Conservation (phyloP, 30 jellyfish, hydroid and myxozoan species). For the Morbakka virulenta region DNA sequence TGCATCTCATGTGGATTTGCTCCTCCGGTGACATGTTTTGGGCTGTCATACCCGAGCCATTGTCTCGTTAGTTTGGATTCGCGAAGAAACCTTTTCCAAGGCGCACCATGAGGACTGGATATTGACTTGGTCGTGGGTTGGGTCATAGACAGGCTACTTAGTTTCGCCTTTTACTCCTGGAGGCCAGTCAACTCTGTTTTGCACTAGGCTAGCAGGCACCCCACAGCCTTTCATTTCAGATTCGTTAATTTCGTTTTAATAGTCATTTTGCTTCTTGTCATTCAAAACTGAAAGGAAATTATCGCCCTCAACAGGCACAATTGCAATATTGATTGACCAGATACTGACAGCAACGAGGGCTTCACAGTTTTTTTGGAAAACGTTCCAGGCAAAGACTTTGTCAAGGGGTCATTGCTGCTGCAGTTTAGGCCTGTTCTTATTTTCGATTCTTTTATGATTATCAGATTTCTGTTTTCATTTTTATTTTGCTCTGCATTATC, state of each 20-base stretch:
- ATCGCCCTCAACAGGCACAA: conserved; percentile 10
- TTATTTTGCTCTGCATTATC: neutral
- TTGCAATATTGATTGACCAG: neutral
- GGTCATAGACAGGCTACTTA: too few relatives aligned
- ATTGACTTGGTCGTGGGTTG: too few relatives aligned
- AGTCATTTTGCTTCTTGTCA: neutral
- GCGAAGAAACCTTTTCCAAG: too few relatives aligned
- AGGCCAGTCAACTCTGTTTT: too few relatives aligned
- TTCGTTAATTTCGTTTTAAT: neutral
- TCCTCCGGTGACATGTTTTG: too few relatives aligned
- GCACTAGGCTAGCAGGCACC: too few relatives aligned
- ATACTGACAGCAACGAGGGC: conserved; percentile 1
- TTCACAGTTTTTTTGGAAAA: conserved; percentile 33
- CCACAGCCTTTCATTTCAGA: neutral
- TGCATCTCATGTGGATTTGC: too few relatives aligned
- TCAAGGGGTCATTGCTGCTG: conserved; percentile 49
- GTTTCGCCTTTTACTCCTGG: too few relatives aligned
- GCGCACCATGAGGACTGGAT: too few relatives aligned
- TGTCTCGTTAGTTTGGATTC: too few relatives aligned
- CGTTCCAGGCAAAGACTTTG: conserved; percentile 39
- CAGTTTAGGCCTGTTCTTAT: conserved; percentile 11
- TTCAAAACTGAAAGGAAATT: neutral
- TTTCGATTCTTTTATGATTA: conserved; percentile 2
- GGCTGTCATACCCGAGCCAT: too few relatives aligned
- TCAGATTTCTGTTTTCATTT: neutral